These are phyloP conservation scores for Anthoptus insignis DNA, from an alignment of 2,888 invertebrate species.

Conservation along the genomic window DNA sequence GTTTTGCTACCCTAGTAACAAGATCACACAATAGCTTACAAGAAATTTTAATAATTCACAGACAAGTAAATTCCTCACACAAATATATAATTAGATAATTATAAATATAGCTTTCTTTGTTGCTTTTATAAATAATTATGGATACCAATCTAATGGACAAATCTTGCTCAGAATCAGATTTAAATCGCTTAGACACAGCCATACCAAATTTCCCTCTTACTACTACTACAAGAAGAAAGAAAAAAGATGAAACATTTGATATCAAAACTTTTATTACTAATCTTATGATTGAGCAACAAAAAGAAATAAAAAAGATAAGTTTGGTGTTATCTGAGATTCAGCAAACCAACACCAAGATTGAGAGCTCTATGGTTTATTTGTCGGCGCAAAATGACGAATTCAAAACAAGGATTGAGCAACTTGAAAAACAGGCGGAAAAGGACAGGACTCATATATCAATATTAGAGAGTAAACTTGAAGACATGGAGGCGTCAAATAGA, in stretches of 20 bases:
- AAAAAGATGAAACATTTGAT: background rate
- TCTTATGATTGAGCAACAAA: slow-evolving; percentile 24
- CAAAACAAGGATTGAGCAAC: background rate
- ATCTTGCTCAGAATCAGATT: background rate
- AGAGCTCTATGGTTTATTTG: background rate
- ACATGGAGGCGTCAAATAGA: slow-evolving; percentile 12
- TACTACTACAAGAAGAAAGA: background rate
- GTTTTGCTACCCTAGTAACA: too few relatives aligned
- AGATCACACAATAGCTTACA: too few relatives aligned
- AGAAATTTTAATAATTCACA: too few relatives aligned
- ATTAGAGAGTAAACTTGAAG: slow-evolving; percentile 28
- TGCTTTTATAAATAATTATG: too few relatives aligned
- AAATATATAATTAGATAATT: too few relatives aligned
- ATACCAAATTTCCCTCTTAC: background rate
- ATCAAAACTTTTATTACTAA: background rate
- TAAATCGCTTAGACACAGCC: background rate
- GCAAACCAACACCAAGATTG: slow-evolving; percentile 18
- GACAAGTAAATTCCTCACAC: too few relatives aligned
- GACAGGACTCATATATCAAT: background rate
- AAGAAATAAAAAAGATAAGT: slow-evolving; percentile 15
- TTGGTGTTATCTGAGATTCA: slow-evolving; percentile 13
- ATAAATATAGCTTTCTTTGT: too few relatives aligned
- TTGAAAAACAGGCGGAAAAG: background rate
- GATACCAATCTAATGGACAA: background rate
- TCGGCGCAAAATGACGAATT: background rate